Base-by-base conservation (phyloP, 2,113 vertebrate species). In the Sinocyclocheilus maitianheensis region DNA sequence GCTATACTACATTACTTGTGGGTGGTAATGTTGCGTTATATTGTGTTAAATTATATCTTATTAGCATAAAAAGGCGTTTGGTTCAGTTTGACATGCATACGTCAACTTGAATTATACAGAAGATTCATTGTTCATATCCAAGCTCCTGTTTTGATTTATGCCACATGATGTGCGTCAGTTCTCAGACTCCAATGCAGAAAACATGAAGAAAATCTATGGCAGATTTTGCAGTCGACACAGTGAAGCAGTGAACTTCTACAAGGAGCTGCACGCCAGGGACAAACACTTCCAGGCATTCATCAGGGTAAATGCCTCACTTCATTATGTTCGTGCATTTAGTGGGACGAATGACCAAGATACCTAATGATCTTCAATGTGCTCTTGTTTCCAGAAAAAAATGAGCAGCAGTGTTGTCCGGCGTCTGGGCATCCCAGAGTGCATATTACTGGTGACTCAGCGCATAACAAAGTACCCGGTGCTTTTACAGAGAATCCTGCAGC, bases 391-490 rank as follows among this genome's bases (percentile, higher is more conserved):
- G 98, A 97, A 97, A 95, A 99, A 98, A 94, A 98, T 98, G 97
- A 98, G 96, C 89, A 97, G 97, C 86, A 94, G 96, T 0, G 90
- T 98, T 3, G 98, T 99, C 74, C 95, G 97, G 53, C 93, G 98
- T 6, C 94, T 99, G 24, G 96, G 98, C 26, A 96, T 99, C 90
- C 97, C 97, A 16, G 98, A 99, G 89, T 99, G 98, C 92, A 98
- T 99, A 85, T 90, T 99, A 89, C 92, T 99, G 55, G 98, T 99
- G 67, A 99, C 98, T 4, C 98, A 99, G 92, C 95, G 98, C 88
- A 98, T 99, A 92, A 99, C 98, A 26, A 99, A 99, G 91, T 99
- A 99, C 89, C 98, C 98, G 0, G 97, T 99, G 67, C 90, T 99
- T 83, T 93, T 99, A 81, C 97, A 99, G 83, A 96, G 97, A 88